These are phyloP conservation scores for Tachysurus fulvidraco DNA, from an alignment of 2,113 vertebrate species.

Conservation along the genomic window DNA sequence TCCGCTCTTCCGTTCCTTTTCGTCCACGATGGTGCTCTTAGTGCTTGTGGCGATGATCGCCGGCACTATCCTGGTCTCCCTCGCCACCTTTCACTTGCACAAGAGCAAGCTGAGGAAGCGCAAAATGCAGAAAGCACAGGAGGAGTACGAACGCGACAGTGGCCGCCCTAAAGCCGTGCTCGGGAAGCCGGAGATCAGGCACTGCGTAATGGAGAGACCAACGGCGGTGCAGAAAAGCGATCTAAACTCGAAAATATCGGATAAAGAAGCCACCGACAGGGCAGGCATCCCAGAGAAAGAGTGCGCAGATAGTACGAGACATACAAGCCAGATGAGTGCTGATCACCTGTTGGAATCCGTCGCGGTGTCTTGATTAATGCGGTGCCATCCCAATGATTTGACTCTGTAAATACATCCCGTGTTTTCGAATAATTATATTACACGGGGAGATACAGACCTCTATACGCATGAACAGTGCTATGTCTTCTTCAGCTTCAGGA, in stretches of 20 bases:
- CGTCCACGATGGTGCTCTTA: conserved; percentile 83
- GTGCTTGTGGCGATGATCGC: conserved; percentile 82
- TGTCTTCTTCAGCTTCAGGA: conserved; percentile 52
- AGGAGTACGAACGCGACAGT: conserved; percentile 87
- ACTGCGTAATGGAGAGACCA: conserved; percentile 59
- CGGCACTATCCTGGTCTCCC: conserved; percentile 82
- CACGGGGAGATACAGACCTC: conserved; percentile 47
- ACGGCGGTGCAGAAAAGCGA: conserved; percentile 62
- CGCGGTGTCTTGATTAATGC: conserved; percentile 79
- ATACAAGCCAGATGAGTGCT: conserved; percentile 55
- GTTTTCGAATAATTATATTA: conserved; percentile 51
- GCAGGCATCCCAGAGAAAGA: conserved; percentile 29
- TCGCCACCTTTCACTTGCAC: conserved; percentile 85
- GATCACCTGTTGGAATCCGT: conserved; percentile 78
- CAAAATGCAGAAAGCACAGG: conserved; percentile 87
- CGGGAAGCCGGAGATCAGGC: conserved; percentile 49
- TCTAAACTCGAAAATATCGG: conserved; percentile 27
- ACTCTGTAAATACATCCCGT: conserved; percentile 57
- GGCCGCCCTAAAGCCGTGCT: conserved; percentile 62
- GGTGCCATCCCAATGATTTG: conserved; percentile 11
- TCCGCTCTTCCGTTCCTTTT: conserved; percentile 85
- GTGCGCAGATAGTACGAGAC: conserved; percentile 48
- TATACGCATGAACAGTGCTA: conserved; percentile 53
- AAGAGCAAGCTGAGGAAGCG: conserved; percentile 89
- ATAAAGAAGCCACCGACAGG: conserved; percentile 28